These are phyloP conservation scores for Euura saliciscinereae DNA, from an alignment of 1,140 invertebrate species.

Conservation along the genomic window DNA sequence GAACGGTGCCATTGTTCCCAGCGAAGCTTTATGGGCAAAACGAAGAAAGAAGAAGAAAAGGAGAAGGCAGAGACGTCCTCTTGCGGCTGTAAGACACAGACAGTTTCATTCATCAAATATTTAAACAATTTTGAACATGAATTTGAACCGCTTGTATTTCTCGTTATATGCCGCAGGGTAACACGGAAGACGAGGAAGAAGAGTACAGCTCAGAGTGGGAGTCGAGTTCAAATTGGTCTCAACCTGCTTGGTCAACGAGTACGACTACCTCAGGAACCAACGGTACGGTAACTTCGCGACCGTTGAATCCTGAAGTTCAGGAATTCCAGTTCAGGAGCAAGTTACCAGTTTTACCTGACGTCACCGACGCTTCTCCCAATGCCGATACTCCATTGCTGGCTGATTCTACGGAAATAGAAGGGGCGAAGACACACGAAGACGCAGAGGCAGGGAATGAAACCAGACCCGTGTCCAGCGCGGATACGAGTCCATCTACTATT, in stretches of 20 bases:
- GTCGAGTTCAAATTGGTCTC: slow-evolving; percentile 34
- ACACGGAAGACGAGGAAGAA: slow-evolving; percentile 45
- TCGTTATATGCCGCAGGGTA: slow-evolving; percentile 30
- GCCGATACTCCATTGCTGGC: neutral
- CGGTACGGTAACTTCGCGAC: slow-evolving; percentile 30
- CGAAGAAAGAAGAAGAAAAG: slow-evolving; percentile 54
- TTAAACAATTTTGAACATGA: neutral
- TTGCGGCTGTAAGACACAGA: slow-evolving; percentile 38
- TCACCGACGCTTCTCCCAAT: neutral
- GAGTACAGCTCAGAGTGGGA: slow-evolving; percentile 51
- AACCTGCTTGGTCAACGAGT: slow-evolving; percentile 25
- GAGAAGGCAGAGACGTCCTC: slow-evolving; percentile 47
- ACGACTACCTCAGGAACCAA: slow-evolving; percentile 9
- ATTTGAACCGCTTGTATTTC: neutral
- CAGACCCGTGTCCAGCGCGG: neutral
- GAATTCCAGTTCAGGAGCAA: slow-evolving; percentile 40
- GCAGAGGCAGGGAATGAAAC: neutral
- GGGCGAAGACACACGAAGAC: neutral
- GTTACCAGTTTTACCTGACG: neutral
- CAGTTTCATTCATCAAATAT: too few species aligned
- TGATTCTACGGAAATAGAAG: neutral
- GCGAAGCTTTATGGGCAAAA: slow-evolving; percentile 41
- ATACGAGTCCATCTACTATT: neutral
- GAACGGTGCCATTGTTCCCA: slow-evolving; percentile 51
- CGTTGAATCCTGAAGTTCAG: slow-evolving; percentile 55